Percentiles rank a stretch among this genome's conserved stretches.
Conservation (phyloP, 2,113 vertebrate genomes). For the Corythaeola cristata region DNA sequence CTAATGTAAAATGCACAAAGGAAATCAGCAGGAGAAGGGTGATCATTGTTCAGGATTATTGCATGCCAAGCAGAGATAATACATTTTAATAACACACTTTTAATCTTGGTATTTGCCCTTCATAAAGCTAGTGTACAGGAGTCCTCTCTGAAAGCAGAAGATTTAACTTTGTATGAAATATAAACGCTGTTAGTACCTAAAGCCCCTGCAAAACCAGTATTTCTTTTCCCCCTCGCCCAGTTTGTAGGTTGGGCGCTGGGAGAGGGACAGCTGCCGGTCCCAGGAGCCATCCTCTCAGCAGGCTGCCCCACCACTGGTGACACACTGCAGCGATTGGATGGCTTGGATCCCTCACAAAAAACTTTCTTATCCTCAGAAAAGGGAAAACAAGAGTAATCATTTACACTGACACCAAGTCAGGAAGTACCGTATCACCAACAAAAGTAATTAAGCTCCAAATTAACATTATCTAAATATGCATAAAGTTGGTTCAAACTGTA, state of each 20-base stretch:
- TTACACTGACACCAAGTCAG: not conserved
- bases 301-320: not conserved
- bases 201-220: not conserved
- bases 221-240: not conserved
- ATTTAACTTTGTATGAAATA: not conserved
- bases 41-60: not conserved
- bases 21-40: not conserved
- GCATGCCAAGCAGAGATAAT: not conserved
- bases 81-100: not conserved
- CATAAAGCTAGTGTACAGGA: not conserved
- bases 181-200: not conserved
- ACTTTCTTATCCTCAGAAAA: not conserved
- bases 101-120: not conserved
- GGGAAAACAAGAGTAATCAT: rapidly evolving
- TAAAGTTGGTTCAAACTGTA: not conserved
- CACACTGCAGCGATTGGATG: not conserved
- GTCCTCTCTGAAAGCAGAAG: not conserved
- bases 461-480: not conserved
- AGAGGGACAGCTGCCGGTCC: not conserved
- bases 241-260: not conserved
- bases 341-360: not conserved
- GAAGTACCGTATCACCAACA: not conserved
- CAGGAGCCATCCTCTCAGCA: not conserved
- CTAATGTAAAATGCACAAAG: not conserved
- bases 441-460: not conserved